A percentile compares a stretch with the other conserved stretches of the same genome.
These are phyloP conservation scores for Puma concolor DNA, from an alignment of 2,113 vertebrate genomes.

Conservation along the genomic window DNA sequence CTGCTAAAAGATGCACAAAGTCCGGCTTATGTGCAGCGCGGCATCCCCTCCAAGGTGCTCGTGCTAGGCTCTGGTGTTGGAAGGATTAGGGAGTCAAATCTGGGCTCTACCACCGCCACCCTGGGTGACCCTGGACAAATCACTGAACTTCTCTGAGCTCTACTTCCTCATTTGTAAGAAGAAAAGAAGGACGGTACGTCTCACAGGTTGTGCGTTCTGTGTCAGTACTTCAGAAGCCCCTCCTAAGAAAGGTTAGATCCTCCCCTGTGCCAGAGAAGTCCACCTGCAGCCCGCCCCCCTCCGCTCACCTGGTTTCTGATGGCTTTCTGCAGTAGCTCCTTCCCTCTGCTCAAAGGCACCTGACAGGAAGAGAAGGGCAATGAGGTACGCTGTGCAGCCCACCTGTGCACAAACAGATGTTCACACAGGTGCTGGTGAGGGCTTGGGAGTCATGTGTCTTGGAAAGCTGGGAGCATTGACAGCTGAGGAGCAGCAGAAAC, in stretches of 20 bases:
- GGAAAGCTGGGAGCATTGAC: background rate
- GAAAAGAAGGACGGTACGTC: background rate
- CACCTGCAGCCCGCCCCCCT: background rate
- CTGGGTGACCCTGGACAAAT: background rate
- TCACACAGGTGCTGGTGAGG: background rate
- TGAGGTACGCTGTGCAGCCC: background rate
- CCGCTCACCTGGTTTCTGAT: slow-evolving; percentile 90
- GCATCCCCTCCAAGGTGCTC: background rate
- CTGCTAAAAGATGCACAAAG: background rate
- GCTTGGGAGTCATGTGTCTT: background rate
- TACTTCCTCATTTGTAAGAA: background rate
- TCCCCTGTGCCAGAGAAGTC: background rate
- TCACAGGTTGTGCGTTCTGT: background rate
- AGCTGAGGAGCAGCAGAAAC: background rate
- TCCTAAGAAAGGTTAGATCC: too few relatives aligned
- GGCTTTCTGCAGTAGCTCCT: slow-evolving; percentile 91
- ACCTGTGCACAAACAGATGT: background rate
- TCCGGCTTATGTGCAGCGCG: background rate
- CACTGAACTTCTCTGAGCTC: background rate
- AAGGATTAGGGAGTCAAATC: background rate
- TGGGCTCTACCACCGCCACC: background rate
- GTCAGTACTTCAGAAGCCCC: background rate
- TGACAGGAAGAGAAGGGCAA: slow-evolving; percentile 68
- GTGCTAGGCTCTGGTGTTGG: background rate
- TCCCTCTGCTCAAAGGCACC: slow-evolving; percentile 90